Base-by-base conservation (phyloP, 2,888 invertebrate species). In the Hylaea fasciaria region DNA sequence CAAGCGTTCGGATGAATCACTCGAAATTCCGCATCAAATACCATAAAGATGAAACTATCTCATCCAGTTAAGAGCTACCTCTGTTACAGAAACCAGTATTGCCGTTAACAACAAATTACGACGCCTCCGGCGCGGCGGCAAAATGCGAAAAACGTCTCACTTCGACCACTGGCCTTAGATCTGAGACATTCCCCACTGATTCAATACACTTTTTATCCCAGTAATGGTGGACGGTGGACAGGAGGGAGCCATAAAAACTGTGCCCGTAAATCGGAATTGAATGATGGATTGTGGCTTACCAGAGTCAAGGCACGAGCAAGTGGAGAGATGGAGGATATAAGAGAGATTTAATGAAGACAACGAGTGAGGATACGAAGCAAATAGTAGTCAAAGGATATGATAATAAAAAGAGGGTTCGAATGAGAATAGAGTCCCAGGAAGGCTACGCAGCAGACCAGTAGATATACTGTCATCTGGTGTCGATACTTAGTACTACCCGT, bases 41-140 rank as follows among this genome's bases (percentile, higher is more conserved):
- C 35, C 11, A 16, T 16, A 47, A 8, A 17, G 29, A 47, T 22
- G 9, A 22, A 48, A 44, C 16, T 44, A 37, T 37, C n/a, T 13
- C 39, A 51, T 29, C 56, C 43, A 41, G 44, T 50, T 5, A 13
- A 22, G 3, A 46, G 35, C 48, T 44, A 53, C 52, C 43, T 37
- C 45, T n/a, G 37, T 47, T 32, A 8, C 10, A 43, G 16, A 52
- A 64, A 64, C 64, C 61, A 48, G 61, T 62, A 58, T 17, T 55
- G 55, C 62, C 61, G 65, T 65, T 65, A 64, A 51, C 55, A 50
- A 54, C 65, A 65, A 65, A 65, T 65, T 65, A 57, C 62, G 58
- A 35, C 22, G 43, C 29, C 41, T 13, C 17, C 57, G 37, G 37
- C 54, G 44, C 13, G 39, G 16, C 50, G 47, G 54, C 54, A 14